Base-by-base conservation (phyloP, 2,797 vertebrate genomes). In the Astyanax mexicanus region DNA sequence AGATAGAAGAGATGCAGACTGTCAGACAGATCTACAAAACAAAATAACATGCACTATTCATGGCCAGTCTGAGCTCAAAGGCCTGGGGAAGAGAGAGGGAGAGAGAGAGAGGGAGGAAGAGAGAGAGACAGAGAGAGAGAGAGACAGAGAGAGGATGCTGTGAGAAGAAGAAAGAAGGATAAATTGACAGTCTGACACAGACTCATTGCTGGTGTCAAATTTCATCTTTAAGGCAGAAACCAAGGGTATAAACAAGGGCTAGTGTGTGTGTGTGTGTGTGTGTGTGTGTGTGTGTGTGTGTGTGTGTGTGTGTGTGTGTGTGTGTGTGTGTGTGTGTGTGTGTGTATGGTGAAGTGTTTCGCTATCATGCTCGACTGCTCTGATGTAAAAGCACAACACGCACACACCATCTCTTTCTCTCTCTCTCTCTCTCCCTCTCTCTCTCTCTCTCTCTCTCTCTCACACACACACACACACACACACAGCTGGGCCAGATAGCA, bases 21-120 rank as follows among this genome's bases (percentile, higher is more conserved):
- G 78, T 81, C 89, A 92, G 91, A 91, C 87, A 88, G 89, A 89
- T 88, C 83, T 85, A 86, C 86, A 86, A 92, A 87, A 89, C 84
- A 89, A 90, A 92, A 91, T 86, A 92, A 89, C 90, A 93, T 93
- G 80, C 89, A 93, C 89, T 92, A 93, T 94, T 93, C 90, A 93
- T 91, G 89, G 87, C 86, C 86, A 84, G 86, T 64, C 87, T 86
- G 85, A 84, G 86, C 86, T 91, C 88, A 89, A 89, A 83, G 91
- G 86, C 81, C 82, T 85, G 23, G 65, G 42, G 51, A 66, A 27
- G 27, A 40, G 35, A 32, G 62, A 55, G 25, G 71, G 23, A 32
- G 23, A 32, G 49, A 55, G 42, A 47, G 81, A 82, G 85, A 78
- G 80, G 82, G 88, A 11, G 42, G 73, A 62, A 19, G 40, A 75